Percentiles rank a stretch among this genome's conserved stretches.
phyloP scores from a whole-genome alignment of 2,888 invertebrate genomes.

The Thereva nobilitata region DNA sequence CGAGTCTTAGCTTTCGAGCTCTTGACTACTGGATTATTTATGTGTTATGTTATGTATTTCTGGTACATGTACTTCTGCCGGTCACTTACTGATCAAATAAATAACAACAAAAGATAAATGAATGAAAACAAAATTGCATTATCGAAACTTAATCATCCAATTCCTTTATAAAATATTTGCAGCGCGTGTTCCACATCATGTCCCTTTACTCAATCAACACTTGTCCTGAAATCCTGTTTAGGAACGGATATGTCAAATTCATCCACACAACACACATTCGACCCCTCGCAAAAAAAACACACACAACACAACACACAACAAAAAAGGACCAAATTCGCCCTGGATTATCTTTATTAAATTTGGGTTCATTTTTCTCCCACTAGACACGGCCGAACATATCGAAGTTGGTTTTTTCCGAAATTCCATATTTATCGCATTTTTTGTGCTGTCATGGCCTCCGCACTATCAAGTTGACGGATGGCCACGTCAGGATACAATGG shows the following conservation, averaged over 20 bases:
- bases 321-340: not conserved
- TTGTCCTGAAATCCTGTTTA: constrained; percentile 36
- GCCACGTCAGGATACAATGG: constrained; percentile 34
- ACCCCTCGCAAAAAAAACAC: constrained; percentile 25
- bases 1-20: too few species aligned
- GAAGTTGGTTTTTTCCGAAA: constrained; percentile 29
- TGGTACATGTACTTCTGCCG: too few species aligned
- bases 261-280: constrained; percentile 18
- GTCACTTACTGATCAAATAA: too few species aligned
- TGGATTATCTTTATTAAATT: constrained; percentile 42
- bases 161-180: constrained; percentile 9
- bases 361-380: constrained; percentile 37
- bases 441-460: constrained; percentile 23
- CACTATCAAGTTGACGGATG: constrained; percentile 36
- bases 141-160: constrained; percentile 13
- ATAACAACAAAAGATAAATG: too few species aligned
- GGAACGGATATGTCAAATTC: constrained; percentile 38
- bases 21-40: too few species aligned
- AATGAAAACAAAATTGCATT: not conserved
- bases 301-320: too few species aligned
- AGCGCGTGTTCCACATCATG: constrained; percentile 7
- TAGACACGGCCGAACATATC: constrained; percentile 13
- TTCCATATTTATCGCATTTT: constrained; percentile 39
- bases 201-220: constrained; percentile 18
- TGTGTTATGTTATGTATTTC: too few species aligned